Evolutionary conservation across 2,888 invertebrate genomes (phyloP).

Genomic region (Clepsis dumicolana): DNA sequence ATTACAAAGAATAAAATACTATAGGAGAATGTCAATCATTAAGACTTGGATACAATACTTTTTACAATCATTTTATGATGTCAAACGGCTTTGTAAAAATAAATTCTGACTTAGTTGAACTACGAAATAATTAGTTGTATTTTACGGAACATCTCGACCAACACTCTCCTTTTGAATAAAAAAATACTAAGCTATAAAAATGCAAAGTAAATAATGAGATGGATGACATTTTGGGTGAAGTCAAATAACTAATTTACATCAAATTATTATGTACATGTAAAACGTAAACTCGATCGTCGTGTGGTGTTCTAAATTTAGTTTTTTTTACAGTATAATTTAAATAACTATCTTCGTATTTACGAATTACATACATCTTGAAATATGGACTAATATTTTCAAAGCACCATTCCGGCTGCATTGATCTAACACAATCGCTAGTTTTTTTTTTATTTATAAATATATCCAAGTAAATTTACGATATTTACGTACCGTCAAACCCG

Average conservation of each 20-base stretch:
- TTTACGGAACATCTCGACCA: slow-evolving; percentile 25
- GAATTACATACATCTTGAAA: slow-evolving; percentile 44
- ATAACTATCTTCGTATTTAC: slow-evolving; percentile 43
- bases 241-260: slow-evolving; percentile 51
- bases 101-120: slow-evolving; percentile 14
- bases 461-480: slow-evolving; percentile 20
- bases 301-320: slow-evolving; percentile 40
- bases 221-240: slow-evolving; percentile 66
- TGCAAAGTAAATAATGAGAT: slow-evolving; percentile 57
- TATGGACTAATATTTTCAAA: slow-evolving; percentile 66
- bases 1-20: slow-evolving; percentile 54
- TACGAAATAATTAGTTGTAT: slow-evolving; percentile 15
- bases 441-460: slow-evolving; percentile 34
- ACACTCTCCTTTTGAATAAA: slow-evolving; percentile 40
- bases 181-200: slow-evolving; percentile 43
- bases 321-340: slow-evolving; percentile 41
- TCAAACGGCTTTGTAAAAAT: slow-evolving; percentile 5
- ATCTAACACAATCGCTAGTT: slow-evolving; percentile 46
- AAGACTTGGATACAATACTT: slow-evolving; percentile 24
- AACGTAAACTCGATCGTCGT: slow-evolving; percentile 40
- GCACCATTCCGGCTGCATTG: slow-evolving; percentile 75
- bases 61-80: slow-evolving; percentile 32
- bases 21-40: slow-evolving; percentile 34
- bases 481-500: slow-evolving; percentile 10
- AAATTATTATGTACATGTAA: slow-evolving; percentile 43